Base-by-base conservation (phyloP, 2,113 vertebrate species). In the Epinephelus fuscoguttatus region DNA sequence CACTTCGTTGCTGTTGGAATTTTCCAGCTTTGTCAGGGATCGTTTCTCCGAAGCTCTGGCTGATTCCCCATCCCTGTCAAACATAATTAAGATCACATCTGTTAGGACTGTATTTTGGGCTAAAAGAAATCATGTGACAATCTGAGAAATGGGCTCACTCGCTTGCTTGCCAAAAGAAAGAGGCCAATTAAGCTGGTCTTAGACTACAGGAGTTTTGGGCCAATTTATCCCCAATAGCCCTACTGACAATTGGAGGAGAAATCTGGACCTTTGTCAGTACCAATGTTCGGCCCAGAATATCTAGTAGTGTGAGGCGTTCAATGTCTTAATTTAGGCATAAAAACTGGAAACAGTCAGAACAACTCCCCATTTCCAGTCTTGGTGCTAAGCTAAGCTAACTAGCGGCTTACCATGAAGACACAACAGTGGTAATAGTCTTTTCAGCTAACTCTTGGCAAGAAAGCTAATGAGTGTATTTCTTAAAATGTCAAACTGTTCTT, bases 41-140 rank as follows among this genome's bases (percentile, higher is more conserved):
- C 83, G 88, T 85, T 96, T 96, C 42, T 45, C 42, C 10, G 87
- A 96, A 4, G 97, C 95, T 93, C 97, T 97, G 57, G 95, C 79
- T 14, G 96, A 96, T n/a, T 97, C 96, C 0, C 93, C 82, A 0
- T 94, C 93, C 49, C 94, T 87, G 75, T 21, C 4, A 69, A 88
- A 52, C 52, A 45, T 13, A 82, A 64, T 10, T 6, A 50, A 71
- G 42, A 78, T 12, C 45, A 61, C 10, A 62, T 27, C 5, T 49
- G 17, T 88, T 21, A 80, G 55, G 66, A 75, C 10, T 55, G 27
- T 4, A 30, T 60, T 63, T 6, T 23, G 6, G 0, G 4, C 5
- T 62, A 49, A 45, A 40, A 62, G 7, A n/a, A 56, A 77, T 17
- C 49, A 13, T 67, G n/a, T n/a, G 4, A 37, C 21, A 52, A 23